A percentile compares a stretch with the other conserved stretches of the same genome.
phyloP scores from a whole-genome alignment of 1,140 invertebrate species.

The Megalonaias nervosa region DNA sequence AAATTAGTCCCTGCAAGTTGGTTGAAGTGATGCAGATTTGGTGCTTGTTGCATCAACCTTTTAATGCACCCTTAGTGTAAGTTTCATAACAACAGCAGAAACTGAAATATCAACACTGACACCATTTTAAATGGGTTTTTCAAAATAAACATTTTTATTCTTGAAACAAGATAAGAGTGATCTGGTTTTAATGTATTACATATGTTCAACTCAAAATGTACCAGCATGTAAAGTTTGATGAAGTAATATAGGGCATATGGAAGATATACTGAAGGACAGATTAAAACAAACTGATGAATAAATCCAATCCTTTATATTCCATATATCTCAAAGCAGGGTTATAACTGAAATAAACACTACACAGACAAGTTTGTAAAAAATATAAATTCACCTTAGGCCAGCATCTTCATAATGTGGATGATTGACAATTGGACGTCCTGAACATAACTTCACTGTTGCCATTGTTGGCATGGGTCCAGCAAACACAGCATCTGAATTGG shows the following conservation, averaged over 20 bases:
- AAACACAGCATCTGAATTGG: conserved; percentile 78
- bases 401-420: conserved; percentile 85
- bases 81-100: too few relatives aligned
- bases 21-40: too few relatives aligned
- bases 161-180: too few relatives aligned
- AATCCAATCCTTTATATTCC: background rate
- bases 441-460: conserved; percentile 85
- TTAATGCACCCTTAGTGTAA: too few relatives aligned
- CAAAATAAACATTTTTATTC: too few relatives aligned
- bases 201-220: background rate
- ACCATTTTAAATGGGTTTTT: too few relatives aligned
- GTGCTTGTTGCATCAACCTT: too few relatives aligned
- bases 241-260: background rate
- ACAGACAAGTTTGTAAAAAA: background rate
- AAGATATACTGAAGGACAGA: background rate
- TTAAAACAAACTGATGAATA: background rate
- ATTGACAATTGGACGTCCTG: conserved; percentile 83
- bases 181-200: too few relatives aligned
- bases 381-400: conserved; percentile 70
- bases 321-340: background rate
- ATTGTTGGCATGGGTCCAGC: conserved; percentile 89
- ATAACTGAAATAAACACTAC: background rate
- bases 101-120: too few relatives aligned
- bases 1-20: too few relatives aligned
- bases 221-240: background rate